Conservation (phyloP, 2,888 invertebrate genomes). For the Scotopteryx bipunctaria region DNA sequence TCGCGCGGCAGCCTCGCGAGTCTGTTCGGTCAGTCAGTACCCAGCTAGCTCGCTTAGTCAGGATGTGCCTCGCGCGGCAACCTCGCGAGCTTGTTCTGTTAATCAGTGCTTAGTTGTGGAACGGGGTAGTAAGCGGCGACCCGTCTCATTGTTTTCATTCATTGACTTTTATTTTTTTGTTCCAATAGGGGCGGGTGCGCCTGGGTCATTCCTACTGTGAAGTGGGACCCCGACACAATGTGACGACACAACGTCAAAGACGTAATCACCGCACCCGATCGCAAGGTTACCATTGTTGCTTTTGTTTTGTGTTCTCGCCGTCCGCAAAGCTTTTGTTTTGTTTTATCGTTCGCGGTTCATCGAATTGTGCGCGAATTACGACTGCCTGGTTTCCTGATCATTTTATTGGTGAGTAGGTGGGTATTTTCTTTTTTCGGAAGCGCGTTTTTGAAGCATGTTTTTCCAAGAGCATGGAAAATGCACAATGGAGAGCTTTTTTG, state of each 20-base stretch:
- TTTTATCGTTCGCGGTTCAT: constrained; percentile 1
- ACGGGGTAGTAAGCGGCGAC: too few species aligned
- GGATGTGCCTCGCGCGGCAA: too few species aligned
- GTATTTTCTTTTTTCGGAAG: too few species aligned
- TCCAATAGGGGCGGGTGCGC: constrained; percentile 61
- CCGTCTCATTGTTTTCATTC: constrained; percentile 38
- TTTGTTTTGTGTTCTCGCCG: constrained; percentile 14
- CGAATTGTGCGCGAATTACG: not conserved
- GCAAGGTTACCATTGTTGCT: constrained; percentile 25
- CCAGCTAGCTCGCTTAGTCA: too few species aligned
- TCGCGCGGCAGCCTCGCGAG: too few species aligned
- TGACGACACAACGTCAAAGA: constrained; percentile 39
- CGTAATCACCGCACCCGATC: constrained; percentile 26
- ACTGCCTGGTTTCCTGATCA: not conserved
- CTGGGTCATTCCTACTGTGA: constrained; percentile 74
- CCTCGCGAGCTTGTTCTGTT: too few species aligned
- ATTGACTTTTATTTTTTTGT: constrained; percentile 37
- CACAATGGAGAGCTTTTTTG: too few species aligned
- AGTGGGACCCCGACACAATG: constrained; percentile 72
- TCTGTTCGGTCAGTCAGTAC: too few species aligned
- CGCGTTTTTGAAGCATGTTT: too few species aligned
- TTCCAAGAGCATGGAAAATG: too few species aligned
- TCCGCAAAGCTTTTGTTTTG: constrained; percentile 14
- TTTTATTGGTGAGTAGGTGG: too few species aligned
- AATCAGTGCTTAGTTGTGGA: too few species aligned